phyloP scores from a whole-genome alignment of 2,113 vertebrate species.

The Caloenas nicobarica region DNA sequence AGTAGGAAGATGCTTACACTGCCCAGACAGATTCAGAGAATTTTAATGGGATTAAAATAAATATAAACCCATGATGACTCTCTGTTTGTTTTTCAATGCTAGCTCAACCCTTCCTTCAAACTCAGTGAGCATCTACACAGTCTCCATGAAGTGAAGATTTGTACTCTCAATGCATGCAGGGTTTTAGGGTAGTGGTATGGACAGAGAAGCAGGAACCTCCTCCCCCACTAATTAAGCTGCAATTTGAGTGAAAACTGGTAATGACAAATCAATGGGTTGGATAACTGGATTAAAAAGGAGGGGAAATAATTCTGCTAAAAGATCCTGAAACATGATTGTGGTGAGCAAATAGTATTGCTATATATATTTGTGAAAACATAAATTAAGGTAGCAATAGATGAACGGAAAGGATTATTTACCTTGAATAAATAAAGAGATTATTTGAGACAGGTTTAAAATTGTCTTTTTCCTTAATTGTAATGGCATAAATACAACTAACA shows the following conservation, averaged over 20 bases:
- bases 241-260: background rate
- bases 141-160: background rate
- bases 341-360: background rate
- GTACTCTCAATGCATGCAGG: background rate
- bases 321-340: background rate
- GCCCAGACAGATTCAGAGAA: background rate
- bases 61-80: background rate
- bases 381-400: background rate
- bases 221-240: background rate
- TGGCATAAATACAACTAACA: background rate
- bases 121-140: background rate
- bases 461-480: background rate
- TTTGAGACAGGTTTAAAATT: background rate
- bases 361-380: background rate
- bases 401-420: background rate
- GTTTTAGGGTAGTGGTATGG: background rate
- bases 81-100: background rate
- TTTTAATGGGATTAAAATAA: background rate
- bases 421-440: background rate
- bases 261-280: slow-evolving; percentile 3
- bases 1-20: background rate
- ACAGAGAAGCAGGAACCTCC: background rate
- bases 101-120: background rate
- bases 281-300: background rate
- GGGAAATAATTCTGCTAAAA: background rate